Evolutionary conservation across 2,888 invertebrate genomes (phyloP).

Genomic region (Acanthoscelides obtectus): DNA sequence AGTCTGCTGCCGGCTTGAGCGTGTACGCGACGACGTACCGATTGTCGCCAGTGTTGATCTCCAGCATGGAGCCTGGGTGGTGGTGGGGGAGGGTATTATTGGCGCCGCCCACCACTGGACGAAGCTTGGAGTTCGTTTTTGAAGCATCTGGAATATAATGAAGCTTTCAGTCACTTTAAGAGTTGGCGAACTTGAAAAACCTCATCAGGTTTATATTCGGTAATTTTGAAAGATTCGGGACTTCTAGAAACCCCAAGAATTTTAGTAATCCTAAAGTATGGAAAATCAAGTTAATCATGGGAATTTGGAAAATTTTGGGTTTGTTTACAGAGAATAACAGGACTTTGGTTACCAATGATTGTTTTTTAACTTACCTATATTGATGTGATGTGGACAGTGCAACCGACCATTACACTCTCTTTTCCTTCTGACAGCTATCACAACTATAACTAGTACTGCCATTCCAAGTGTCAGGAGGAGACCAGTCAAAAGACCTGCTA

Average conservation of each 20-base stretch:
- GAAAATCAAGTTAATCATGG: no score
- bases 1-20: slow-evolving; percentile 60
- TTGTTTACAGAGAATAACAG: no score
- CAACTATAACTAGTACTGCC: slow-evolving; percentile 59
- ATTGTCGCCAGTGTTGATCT: slow-evolving; percentile 74
- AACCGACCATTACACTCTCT: slow-evolving; percentile 47
- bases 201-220: no score
- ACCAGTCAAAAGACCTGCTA: slow-evolving; percentile 66
- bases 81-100: neutral
- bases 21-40: slow-evolving; percentile 84
- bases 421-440: slow-evolving; percentile 60
- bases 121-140: slow-evolving; percentile 52
- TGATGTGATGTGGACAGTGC: slow-evolving; percentile 44
- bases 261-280: no score
- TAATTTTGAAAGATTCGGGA: no score
- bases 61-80: slow-evolving; percentile 53
- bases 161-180: neutral
- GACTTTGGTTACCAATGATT: no score
- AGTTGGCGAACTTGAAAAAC: no score
- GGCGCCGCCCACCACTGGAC: slow-evolving; percentile 12
- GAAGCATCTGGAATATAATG: slow-evolving; percentile 34
- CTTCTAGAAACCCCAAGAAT: no score
- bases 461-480: slow-evolving; percentile 61
- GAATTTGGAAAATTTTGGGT: no score
- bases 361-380: slow-evolving; percentile 26